Evolutionary conservation across 2,888 invertebrate genomes (phyloP), one percentile per base, ranked within the genome.

Genomic region (Silvanus unidentatus): DNA sequence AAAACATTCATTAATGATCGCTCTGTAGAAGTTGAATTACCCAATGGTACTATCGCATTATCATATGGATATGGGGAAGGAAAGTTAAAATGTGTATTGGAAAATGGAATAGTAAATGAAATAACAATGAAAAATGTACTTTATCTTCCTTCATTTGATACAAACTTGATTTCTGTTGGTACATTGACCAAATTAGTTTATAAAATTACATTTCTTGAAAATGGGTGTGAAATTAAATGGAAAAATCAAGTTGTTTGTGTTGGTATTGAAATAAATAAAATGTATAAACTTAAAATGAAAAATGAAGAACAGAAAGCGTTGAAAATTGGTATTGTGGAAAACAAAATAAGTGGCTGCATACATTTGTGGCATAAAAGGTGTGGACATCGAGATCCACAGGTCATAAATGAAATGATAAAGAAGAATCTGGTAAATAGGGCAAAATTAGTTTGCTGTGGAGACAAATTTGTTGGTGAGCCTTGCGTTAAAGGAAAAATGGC

Each of bases 401-500:
- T 27, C n/a, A 30, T 40, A 30, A 40, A 40, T 35, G 14, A 12
- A 12, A 32, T 32, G 3, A 12, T n/a, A 8, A 12, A 12, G 3
- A 32, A 32, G 3, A 32, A 32, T 32, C 4, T 32, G 32, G 32
- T 32, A 28, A 27, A 12, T 15, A 35, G 16, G 6, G 29, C 36
- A 27, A 43, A 43, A 32, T 11, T 43, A 14, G 10, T 10, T 9
- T 35, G 37, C 22, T 43, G 43, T 15, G 38, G 38, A n/a, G 39
- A 9, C 12, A 11, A 8, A 9, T 11, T 36, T 36, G 14, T 13
- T 27, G 32, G 44, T 22, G 28, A 37, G 9, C 9, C n/a, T 11
- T 41, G 45, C 32, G 2, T 41, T 28, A 10, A 36, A 35, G 36
- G 40, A 22, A 45, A 45, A 29, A 22, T 36, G 11, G 29, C 29